Conservation (phyloP, 2,113 vertebrate genomes). For the Marmota monax region DNA sequence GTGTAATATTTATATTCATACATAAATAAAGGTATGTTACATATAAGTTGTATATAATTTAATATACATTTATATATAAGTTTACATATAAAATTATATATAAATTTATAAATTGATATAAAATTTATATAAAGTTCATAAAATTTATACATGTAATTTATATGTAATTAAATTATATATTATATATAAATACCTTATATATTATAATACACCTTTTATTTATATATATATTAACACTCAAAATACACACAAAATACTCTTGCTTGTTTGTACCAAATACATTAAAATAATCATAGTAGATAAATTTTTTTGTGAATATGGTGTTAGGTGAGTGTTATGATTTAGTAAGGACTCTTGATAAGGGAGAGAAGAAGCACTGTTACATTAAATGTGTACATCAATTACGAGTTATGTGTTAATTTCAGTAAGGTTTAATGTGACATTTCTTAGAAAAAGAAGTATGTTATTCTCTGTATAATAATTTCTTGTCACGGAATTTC, state of each 20-base stretch:
- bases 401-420: slow-evolving; percentile 8
- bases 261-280: slow-evolving; percentile 18
- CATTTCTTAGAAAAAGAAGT: not conserved
- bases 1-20: too few relatives aligned
- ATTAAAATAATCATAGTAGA: not conserved
- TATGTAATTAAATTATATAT: too few relatives aligned
- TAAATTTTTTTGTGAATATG: not conserved
- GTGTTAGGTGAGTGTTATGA: not conserved
- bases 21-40: too few relatives aligned
- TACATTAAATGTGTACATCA: not conserved
- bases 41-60: too few relatives aligned
- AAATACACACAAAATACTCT: not conserved
- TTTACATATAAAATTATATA: too few relatives aligned
- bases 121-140: too few relatives aligned
- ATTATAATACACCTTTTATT: too few relatives aligned
- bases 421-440: slow-evolving; percentile 43
- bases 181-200: too few relatives aligned
- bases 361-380: not conserved
- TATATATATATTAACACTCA: too few relatives aligned
- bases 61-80: too few relatives aligned
- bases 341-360: not conserved
- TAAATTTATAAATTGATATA: too few relatives aligned
- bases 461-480: not conserved
- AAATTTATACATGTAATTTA: too few relatives aligned
- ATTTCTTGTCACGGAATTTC: not conserved